Conservation (phyloP, 2,797 vertebrate genomes). For the Ambastaia sidthimunki region DNA sequence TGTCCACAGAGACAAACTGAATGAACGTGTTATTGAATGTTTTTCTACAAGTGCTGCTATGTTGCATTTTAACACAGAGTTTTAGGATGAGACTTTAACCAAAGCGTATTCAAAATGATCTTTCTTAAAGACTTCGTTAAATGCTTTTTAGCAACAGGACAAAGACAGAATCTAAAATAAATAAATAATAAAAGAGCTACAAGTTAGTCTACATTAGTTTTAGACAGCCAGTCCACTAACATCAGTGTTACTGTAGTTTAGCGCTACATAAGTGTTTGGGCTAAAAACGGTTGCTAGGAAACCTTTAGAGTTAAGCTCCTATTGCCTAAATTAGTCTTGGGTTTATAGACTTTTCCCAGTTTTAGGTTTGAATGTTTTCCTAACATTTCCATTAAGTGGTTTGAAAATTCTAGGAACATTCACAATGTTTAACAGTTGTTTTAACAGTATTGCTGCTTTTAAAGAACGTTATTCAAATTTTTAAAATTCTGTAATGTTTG, state of each 20-base stretch:
- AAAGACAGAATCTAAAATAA: slow-evolving; percentile 60
- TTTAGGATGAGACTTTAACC: slow-evolving; percentile 81
- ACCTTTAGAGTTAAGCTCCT: slow-evolving; percentile 39
- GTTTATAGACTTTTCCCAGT: slow-evolving; percentile 14
- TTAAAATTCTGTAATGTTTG: no score
- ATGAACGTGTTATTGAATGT: slow-evolving; percentile 74
- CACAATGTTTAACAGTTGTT: no score
- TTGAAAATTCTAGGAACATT: no score
- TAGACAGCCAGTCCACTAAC: slow-evolving; percentile 66
- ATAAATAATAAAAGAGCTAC: slow-evolving; percentile 74
- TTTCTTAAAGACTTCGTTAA: slow-evolving; percentile 58
- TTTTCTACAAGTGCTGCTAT: slow-evolving; percentile 88
- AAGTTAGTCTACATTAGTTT: slow-evolving; percentile 75
- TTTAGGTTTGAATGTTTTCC: no score
- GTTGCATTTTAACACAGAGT: slow-evolving; percentile 71
- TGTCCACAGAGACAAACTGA: slow-evolving; percentile 64
- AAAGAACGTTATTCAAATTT: no score
- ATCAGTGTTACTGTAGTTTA: slow-evolving; percentile 75
- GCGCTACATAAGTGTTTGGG: slow-evolving; percentile 57
- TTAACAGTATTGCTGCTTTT: no score
- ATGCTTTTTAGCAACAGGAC: slow-evolving; percentile 70
- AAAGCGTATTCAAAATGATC: slow-evolving; percentile 87
- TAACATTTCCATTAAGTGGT: no score
- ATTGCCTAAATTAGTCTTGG: slow-evolving; percentile 42
- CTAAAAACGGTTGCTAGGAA: slow-evolving; percentile 44